phyloP scores from a whole-genome alignment of 2,113 vertebrate genomes.

The Ptilorrhoa leucosticta region DNA sequence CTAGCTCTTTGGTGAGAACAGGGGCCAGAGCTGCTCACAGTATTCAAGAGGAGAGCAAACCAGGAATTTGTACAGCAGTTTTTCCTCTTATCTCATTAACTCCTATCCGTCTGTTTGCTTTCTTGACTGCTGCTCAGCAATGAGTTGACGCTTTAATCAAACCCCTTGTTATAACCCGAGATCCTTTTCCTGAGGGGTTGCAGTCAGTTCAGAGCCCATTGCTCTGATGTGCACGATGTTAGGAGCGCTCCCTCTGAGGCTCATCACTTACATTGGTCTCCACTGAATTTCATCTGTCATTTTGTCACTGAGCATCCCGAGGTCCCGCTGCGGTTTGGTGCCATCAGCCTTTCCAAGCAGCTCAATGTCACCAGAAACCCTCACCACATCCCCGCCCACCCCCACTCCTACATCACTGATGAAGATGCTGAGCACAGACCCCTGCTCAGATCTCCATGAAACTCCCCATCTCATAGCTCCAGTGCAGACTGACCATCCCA shows the following conservation, averaged over 20 bases:
- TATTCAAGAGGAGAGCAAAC: not conserved
- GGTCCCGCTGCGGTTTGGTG: not conserved
- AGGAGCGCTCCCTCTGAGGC: not conserved
- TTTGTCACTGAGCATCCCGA: not conserved
- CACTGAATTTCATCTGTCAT: not conserved
- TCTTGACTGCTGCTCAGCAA: not conserved
- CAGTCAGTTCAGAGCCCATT: not conserved
- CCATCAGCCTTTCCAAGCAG: not conserved
- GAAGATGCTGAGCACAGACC: not conserved
- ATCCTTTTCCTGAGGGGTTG: not conserved
- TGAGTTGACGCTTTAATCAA: not conserved
- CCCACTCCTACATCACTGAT: not conserved
- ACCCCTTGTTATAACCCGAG: not conserved
- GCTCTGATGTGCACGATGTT: not conserved
- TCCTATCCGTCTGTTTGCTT: not conserved
- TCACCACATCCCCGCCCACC: fast-evolving
- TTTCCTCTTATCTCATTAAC: not conserved
- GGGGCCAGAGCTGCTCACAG: not conserved
- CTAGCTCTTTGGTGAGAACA: not conserved
- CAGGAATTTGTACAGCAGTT: not conserved
- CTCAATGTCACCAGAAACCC: not conserved
- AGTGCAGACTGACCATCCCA: not conserved
- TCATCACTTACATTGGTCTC: not conserved
- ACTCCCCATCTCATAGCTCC: not conserved
- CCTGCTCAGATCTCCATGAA: not conserved